Base-by-base conservation (phyloP, 1,140 invertebrate genomes). In the Bombus confusus region DNA sequence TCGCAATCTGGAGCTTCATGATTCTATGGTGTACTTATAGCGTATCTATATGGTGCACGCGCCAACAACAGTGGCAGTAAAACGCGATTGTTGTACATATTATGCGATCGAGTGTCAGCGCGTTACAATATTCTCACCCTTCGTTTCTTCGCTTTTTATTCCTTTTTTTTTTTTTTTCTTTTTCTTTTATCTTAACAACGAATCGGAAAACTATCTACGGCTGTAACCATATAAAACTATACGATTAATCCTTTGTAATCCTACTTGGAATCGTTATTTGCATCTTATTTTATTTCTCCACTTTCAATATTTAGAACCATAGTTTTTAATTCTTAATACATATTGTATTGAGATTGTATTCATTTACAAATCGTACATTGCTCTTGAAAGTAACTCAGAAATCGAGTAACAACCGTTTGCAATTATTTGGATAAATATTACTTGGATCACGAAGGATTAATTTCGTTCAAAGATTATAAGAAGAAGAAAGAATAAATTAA, bases 41-140 rank as follows among this genome's bases (percentile, higher is more conserved):
- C 1, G n/a, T 66, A 66, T 5, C 15, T 66, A 66, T 13, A 0
- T 13, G 47, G 18, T 57, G 43, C 18, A 52, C 43, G 31, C 47
- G 39, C 75, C 47, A 68, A 72, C 75, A 83, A 62, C 82, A 57
- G 34, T 87, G 89, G 89, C 87, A 90, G 90, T 91, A 84, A 73
- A 90, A 90, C 77, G 52, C 59, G 82, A 87, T 81, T 86, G 62
- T 57, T 69, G 25, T 79, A 52, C 47, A 8, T 52, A 85, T 80
- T 81, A 37, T 68, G 82, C 84, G 75, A 68, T 68, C 39, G 59
- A 76, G 28, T 73, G 80, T 18, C 76, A 89, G 76, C 88, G 71
- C 69, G 83, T 82, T 88, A 75, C 79, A 59, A 88, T 79, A 47
- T 43, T 74, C 52, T 31, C 52, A 71, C 47, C 47, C 52, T 72